A percentile compares a stretch with the other conserved stretches of the same genome.
Conservation (phyloP, 2,888 invertebrate species). For the Acrocyrtus sp. region DNA sequence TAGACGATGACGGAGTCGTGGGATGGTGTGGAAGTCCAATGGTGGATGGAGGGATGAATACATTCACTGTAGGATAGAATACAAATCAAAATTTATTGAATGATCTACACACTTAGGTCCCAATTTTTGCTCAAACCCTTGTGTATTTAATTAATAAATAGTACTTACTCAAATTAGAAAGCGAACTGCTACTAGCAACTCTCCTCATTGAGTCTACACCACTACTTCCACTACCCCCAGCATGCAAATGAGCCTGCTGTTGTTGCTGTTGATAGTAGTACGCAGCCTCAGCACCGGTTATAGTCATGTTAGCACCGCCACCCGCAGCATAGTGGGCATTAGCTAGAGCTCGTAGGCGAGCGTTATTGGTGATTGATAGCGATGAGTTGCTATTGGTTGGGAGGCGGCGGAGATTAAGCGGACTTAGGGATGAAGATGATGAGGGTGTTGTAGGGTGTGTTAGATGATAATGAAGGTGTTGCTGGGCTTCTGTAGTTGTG, state of each 20-base stretch:
- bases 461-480: too few relatives aligned
- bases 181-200: slow-evolving; percentile 77
- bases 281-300: slow-evolving; percentile 58
- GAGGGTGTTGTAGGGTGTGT: too few relatives aligned
- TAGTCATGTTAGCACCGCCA: slow-evolving; percentile 65
- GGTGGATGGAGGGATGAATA: slow-evolving; percentile 27
- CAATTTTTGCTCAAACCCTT: too few relatives aligned
- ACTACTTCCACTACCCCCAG: background rate
- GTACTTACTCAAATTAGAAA: slow-evolving; percentile 71
- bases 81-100: background rate
- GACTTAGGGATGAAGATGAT: slow-evolving; percentile 41
- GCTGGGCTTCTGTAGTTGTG: too few relatives aligned
- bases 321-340: slow-evolving; percentile 46
- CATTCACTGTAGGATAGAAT: slow-evolving; percentile 20
- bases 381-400: slow-evolving; percentile 65
- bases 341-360: slow-evolving; percentile 67
- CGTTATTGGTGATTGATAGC: too few relatives aligned
- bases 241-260: slow-evolving; percentile 8
- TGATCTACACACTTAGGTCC: slow-evolving; percentile 1
- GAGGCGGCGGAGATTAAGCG: slow-evolving; percentile 63
- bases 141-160: too few relatives aligned
- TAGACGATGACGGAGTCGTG: background rate
- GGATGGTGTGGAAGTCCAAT: slow-evolving; percentile 2
- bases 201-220: slow-evolving; percentile 69
- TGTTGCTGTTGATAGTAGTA: background rate